Evolutionary conservation across 2,888 invertebrate species (phyloP).

Genomic region (Apamea monoglypha): DNA sequence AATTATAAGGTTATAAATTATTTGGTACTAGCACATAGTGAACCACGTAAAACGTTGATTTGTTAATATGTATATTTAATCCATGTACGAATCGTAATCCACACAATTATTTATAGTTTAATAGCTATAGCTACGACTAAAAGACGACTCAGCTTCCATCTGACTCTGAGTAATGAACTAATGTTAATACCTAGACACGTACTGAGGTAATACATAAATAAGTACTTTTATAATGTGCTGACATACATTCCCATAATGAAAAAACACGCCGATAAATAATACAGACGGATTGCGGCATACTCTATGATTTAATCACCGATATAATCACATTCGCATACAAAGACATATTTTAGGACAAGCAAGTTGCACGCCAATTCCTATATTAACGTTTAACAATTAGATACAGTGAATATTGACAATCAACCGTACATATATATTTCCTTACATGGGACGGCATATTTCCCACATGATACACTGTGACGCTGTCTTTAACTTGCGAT

Average conservation of each 20-base stretch:
- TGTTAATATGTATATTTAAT: slow-evolving; percentile 18
- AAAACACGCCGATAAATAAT: slow-evolving; percentile 34
- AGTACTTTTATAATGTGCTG: slow-evolving; percentile 38
- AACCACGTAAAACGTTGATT: neutral
- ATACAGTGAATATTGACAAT: slow-evolving; percentile 63
- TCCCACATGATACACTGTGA: slow-evolving; percentile 75
- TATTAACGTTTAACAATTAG: slow-evolving; percentile 66
- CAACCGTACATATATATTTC: slow-evolving; percentile 65
- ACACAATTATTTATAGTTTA: slow-evolving; percentile 28
- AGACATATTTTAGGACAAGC: slow-evolving; percentile 67
- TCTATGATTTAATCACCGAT: slow-evolving; percentile 57
- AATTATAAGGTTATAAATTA: neutral
- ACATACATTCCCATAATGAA: slow-evolving; percentile 34
- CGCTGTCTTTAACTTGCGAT: slow-evolving; percentile 68
- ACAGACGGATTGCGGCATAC: slow-evolving; percentile 45
- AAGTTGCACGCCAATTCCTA: slow-evolving; percentile 66
- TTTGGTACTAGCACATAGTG: neutral
- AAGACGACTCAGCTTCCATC: slow-evolving; percentile 19
- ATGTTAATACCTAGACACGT: slow-evolving; percentile 30
- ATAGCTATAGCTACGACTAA: slow-evolving; percentile 10
- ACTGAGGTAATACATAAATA: slow-evolving; percentile 37
- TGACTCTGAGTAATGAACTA: slow-evolving; percentile 50
- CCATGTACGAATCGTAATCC: slow-evolving; percentile 25
- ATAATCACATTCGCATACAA: slow-evolving; percentile 54
- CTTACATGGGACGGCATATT: slow-evolving; percentile 72